phyloP scores from a whole-genome alignment of 2,888 invertebrate genomes.

The Brachynemurus nebulosus region DNA sequence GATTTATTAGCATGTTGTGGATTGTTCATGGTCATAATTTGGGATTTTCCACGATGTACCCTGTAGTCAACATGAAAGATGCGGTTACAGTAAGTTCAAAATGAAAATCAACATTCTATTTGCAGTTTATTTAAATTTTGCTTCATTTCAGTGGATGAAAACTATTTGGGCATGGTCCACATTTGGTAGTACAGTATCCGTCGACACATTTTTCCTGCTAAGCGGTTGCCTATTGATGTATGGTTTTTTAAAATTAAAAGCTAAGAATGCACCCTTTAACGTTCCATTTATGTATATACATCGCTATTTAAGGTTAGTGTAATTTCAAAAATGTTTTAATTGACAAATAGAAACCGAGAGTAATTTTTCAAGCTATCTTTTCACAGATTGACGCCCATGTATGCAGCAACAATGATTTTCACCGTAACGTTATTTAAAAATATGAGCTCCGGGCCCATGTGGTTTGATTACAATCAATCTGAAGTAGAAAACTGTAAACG shows the following conservation, averaged over 20 bases:
- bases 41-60: too few species aligned
- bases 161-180: slow-evolving; percentile 11
- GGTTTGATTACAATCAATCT: slow-evolving; percentile 23
- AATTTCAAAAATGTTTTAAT: too few species aligned
- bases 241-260: slow-evolving; percentile 25
- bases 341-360: too few species aligned
- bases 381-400: slow-evolving; percentile 32
- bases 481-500: neutral
- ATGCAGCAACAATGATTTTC: slow-evolving; percentile 30
- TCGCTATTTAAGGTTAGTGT: slow-evolving; percentile 32
- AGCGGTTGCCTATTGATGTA: slow-evolving; percentile 44
- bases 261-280: slow-evolving; percentile 25
- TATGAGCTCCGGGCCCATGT: slow-evolving; percentile 36
- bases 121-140: too few species aligned
- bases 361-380: too few species aligned
- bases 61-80: too few species aligned
- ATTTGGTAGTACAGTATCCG: slow-evolving; percentile 36
- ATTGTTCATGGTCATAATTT: slow-evolving; percentile 34
- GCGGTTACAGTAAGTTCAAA: too few species aligned
- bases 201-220: slow-evolving; percentile 49
- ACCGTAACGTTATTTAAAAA: slow-evolving; percentile 32
- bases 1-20: slow-evolving; percentile 35
- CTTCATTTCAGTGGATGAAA: too few species aligned
- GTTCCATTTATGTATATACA: slow-evolving; percentile 29
- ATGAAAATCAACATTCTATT: too few species aligned